Conservation (phyloP, 2,888 invertebrate genomes). For the Eupelmus urozonus region DNA sequence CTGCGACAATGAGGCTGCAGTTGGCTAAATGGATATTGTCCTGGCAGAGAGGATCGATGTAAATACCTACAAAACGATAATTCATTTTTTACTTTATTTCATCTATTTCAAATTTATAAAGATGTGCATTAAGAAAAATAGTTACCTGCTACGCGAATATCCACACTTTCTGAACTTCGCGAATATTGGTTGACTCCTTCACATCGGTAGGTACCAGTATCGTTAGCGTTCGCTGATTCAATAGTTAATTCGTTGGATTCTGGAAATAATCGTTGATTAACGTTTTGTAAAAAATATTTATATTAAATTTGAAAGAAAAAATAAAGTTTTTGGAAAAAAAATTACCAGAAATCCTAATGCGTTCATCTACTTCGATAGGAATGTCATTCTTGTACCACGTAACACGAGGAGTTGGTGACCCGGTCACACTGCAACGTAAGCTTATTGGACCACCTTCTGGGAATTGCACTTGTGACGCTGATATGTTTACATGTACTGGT, state of each 20-base stretch:
- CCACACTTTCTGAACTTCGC: constrained; percentile 82
- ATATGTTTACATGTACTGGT: constrained; percentile 83
- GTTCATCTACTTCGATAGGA: constrained; percentile 79
- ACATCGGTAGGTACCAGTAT: constrained; percentile 91
- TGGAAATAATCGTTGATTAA: constrained; percentile 67
- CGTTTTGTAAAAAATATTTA: too few species aligned
- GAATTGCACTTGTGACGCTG: constrained; percentile 80
- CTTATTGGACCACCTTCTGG: constrained; percentile 84
- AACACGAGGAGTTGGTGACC: constrained; percentile 87
- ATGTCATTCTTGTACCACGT: constrained; percentile 89
- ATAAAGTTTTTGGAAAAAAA: too few species aligned
- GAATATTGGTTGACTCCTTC: constrained; percentile 88
- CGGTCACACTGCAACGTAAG: constrained; percentile 87
- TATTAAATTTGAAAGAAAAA: too few species aligned
- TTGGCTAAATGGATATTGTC: constrained; percentile 94
- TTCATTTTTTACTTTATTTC: constrained; percentile 21
- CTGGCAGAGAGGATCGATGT: constrained; percentile 88
- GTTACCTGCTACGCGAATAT: constrained; percentile 88
- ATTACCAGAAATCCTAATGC: constrained; percentile 85
- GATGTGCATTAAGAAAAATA: constrained; percentile 19
- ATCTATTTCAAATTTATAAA: neutral
- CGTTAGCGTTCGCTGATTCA: constrained; percentile 81
- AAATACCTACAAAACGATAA: constrained; percentile 80
- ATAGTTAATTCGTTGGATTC: constrained; percentile 86
- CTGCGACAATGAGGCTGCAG: constrained; percentile 91